Conservation (phyloP, 2,797 vertebrate genomes). For the Muscicapa striata region DNA sequence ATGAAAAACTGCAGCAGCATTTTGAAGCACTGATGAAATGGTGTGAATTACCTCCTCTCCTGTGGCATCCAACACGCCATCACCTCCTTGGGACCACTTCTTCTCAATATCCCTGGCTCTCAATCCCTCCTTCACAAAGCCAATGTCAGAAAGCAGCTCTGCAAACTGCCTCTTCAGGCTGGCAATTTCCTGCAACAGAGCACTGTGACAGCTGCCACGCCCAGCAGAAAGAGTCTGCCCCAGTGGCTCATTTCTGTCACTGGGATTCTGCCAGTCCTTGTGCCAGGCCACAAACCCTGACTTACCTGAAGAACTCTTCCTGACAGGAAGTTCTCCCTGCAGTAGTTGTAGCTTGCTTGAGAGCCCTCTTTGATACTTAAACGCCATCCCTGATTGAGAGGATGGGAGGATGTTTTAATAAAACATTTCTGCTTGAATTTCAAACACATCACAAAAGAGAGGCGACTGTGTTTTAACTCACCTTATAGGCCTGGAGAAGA, state of each 20-base stretch:
- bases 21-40: not conserved
- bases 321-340: slow-evolving; percentile 94
- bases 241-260: not conserved
- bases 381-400: slow-evolving; percentile 87
- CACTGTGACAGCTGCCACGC: not conserved
- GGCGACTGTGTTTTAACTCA: slow-evolving; percentile 45
- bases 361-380: slow-evolving; percentile 82
- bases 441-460: not conserved
- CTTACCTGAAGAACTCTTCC: slow-evolving; percentile 89
- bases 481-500: slow-evolving; percentile 94
- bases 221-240: not conserved
- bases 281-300: not conserved
- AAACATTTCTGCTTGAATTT: not conserved
- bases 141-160: slow-evolving; percentile 96
- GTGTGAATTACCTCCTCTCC: slow-evolving; percentile 86
- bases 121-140: slow-evolving; percentile 93
- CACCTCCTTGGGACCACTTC: slow-evolving; percentile 83
- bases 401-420: not conserved
- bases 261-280: not conserved
- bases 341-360: slow-evolving; percentile 86
- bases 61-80: slow-evolving; percentile 90
- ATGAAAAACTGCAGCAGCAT: not conserved
- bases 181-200: slow-evolving; percentile 87
- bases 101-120: slow-evolving; percentile 91
- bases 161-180: slow-evolving; percentile 96